Percentiles rank a stretch among this genome's conserved stretches.
Conservation (phyloP, 1,140 invertebrate species). For the Condylostylus longicornis region DNA sequence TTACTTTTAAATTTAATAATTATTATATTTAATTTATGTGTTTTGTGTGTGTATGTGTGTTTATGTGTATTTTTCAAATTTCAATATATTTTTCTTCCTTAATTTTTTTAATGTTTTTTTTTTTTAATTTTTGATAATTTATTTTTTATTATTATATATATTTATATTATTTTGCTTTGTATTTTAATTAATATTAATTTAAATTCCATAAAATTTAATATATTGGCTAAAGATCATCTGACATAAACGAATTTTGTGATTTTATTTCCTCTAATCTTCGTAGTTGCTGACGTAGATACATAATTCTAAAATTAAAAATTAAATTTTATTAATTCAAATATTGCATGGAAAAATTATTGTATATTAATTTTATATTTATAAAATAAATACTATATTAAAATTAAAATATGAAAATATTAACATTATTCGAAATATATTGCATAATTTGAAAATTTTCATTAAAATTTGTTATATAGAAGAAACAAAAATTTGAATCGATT, state of each 20-base stretch:
- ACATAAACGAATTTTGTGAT: slow-evolving; percentile 72
- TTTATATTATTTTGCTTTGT: background rate
- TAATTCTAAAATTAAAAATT: slow-evolving; percentile 46
- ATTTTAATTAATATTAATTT: slow-evolving; percentile 4
- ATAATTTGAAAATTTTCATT: too few relatives aligned
- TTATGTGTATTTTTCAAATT: background rate
- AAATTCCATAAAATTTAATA: too few relatives aligned
- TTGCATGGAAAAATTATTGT: too few relatives aligned
- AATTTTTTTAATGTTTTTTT: background rate
- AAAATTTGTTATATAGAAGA: too few relatives aligned
- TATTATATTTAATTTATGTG: background rate
- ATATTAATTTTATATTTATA: too few relatives aligned
- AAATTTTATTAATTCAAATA: too few relatives aligned
- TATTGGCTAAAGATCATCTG: slow-evolving; percentile 31
- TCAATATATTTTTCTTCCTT: background rate
- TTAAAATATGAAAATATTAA: too few relatives aligned
- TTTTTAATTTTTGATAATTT: slow-evolving; percentile 1
- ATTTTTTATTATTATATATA: slow-evolving; percentile 3
- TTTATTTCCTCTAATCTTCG: slow-evolving; percentile 77
- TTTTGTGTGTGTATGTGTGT: background rate
- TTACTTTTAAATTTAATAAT: too few relatives aligned
- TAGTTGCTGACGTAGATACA: slow-evolving; percentile 82
- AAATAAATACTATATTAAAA: too few relatives aligned
- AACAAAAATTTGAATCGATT: too few relatives aligned
- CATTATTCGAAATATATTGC: too few relatives aligned